phyloP scores from a whole-genome alignment of 2,888 invertebrate genomes.

The Eupithecia exiguata region DNA sequence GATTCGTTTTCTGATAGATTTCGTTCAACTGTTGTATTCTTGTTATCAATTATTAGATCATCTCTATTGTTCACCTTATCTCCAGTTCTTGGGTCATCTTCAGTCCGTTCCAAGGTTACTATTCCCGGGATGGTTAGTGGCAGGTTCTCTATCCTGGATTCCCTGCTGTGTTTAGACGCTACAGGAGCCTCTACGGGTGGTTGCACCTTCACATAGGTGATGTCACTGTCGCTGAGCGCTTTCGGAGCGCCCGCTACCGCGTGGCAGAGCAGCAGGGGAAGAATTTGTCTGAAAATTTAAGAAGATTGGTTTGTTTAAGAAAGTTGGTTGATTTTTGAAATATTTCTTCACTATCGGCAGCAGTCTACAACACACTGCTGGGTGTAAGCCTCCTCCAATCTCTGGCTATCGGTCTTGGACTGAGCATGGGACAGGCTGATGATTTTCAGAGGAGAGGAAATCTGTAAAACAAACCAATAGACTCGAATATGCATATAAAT shows the following conservation, averaged over 20 bases:
- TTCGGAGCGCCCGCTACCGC: conserved; percentile 62
- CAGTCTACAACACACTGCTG: neutral
- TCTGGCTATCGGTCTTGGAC: neutral
- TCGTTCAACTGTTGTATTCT: neutral
- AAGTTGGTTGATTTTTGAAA: neutral
- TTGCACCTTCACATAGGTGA: conserved; percentile 66
- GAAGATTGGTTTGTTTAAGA: neutral
- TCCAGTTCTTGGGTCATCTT: neutral
- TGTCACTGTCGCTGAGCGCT: conserved; percentile 55
- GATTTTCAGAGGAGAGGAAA: neutral
- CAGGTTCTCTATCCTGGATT: conserved; percentile 60
- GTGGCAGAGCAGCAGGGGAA: conserved; percentile 54
- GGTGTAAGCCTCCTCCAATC: neutral
- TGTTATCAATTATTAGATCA: neutral
- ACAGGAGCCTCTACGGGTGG: conserved; percentile 47
- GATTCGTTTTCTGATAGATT: neutral
- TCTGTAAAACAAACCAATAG: neutral
- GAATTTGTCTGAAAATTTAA: conserved; percentile 55
- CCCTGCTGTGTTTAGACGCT: conserved; percentile 36
- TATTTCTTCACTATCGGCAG: neutral
- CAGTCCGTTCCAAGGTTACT: conserved; percentile 21
- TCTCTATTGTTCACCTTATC: neutral
- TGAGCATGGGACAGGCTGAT: neutral
- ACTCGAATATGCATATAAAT: neutral
- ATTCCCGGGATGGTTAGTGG: conserved; percentile 55